Base-by-base conservation (phyloP, 1,140 invertebrate genomes). In the Gerris buenoi region DNA sequence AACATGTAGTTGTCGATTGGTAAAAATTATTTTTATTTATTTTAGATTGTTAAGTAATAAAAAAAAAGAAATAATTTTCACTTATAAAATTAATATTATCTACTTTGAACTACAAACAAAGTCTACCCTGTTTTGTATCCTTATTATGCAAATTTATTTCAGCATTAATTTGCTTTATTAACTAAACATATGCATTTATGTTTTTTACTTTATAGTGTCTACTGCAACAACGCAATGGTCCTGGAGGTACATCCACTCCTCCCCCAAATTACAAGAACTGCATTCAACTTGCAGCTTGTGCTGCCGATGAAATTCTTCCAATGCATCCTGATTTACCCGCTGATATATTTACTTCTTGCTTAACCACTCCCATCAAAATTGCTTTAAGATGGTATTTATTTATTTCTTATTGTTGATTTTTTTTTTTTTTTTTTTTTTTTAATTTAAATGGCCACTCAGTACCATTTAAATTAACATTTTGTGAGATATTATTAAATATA, bases 261-360 rank as follows among this genome's bases (percentile, higher is more conserved):
- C 1, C 76, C 59, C 84, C 85, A 18, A 85, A 84, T 65, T 93
- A 88, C 76, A 87, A 88, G 76, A 90, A 94, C 77, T 98, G 95
- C 77, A 98, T 99, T 74, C 94, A 98, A 76, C 79, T 99, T 71
- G 97, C 90, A 26, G 95, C 97, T 23, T 99, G 97, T 78, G 85
- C 88, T 27, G 85, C 87, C 18, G 89, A 89, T 75, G 93, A 99
- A 79, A 86, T 90, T 70, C 82, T 99, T 69, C 97, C 97, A 2
- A 96, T 97, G 91, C 94, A 97, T 81, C 91, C 96, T 25, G 92
- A 97, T 78, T 80, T 99, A 70, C 97, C 97, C n/a, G 96, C 96
- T 18, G 97, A 99, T 82, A 83, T 99, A 60, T 99, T 99, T 80
- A 99, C 97, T 25, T 86, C 94, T 25, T 99, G 96, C 78, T 84